These are phyloP conservation scores for Galeruca laticollis DNA, from an alignment of 2,888 invertebrate species.

Conservation along the genomic window DNA sequence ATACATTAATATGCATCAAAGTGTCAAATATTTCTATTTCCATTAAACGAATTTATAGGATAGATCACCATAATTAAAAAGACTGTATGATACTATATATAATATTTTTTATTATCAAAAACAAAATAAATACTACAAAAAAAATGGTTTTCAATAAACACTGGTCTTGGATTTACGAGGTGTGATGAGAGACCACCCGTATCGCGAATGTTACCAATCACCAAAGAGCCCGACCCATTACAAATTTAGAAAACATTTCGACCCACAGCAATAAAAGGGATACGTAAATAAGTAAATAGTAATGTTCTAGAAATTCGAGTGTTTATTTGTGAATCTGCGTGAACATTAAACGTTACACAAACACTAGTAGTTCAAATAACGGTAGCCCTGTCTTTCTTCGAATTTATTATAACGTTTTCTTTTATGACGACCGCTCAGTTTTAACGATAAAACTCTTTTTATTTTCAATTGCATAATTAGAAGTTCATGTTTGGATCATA, in stretches of 20 bases:
- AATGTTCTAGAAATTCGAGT: constrained; percentile 66
- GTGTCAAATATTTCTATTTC: too few species aligned
- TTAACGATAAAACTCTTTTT: constrained; percentile 18
- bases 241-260: constrained; percentile 63
- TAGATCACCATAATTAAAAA: too few species aligned
- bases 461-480: constrained; percentile 15
- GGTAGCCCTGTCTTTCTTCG: constrained; percentile 36
- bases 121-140: neutral
- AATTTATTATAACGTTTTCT: constrained; percentile 26
- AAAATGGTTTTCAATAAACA: constrained; percentile 1
- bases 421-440: constrained; percentile 3
- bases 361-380: constrained; percentile 46
- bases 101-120: too few species aligned
- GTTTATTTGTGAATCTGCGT: constrained; percentile 66
- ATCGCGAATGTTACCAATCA: constrained; percentile 51
- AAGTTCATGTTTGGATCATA: neutral
- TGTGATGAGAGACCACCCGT: constrained; percentile 51
- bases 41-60: too few species aligned
- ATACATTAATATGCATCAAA: too few species aligned
- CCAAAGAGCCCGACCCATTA: constrained; percentile 53
- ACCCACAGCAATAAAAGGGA: constrained; percentile 62
- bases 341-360: constrained; percentile 63
- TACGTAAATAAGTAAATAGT: constrained; percentile 65
- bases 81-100: too few species aligned
- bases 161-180: constrained; percentile 52